Conservation (phyloP, 1,140 invertebrate genomes). For the Venustaconcha ellipsiformis region DNA sequence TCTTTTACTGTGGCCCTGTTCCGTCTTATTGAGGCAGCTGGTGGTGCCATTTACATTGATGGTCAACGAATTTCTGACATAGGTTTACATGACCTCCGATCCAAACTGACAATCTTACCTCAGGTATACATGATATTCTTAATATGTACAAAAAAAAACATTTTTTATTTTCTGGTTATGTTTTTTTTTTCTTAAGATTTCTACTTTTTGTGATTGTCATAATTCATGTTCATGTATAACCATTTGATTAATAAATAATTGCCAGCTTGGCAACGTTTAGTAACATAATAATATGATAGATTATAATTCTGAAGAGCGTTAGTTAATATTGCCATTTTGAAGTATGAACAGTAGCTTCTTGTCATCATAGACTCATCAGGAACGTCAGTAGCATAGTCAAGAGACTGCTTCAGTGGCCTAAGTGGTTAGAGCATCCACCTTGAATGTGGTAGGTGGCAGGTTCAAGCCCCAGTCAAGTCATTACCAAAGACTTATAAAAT, state of each 20-base stretch:
- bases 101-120: conserved; percentile 88
- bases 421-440: no score
- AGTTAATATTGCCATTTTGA: no score
- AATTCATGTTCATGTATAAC: not conserved
- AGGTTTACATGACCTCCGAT: conserved; percentile 88
- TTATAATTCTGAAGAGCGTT: no score
- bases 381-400: no score
- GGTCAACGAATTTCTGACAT: conserved; percentile 85
- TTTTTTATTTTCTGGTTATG: not conserved
- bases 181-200: no score
- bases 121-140: conserved; percentile 72
- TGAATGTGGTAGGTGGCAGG: no score
- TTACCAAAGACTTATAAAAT: no score
- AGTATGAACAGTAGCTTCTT: no score
- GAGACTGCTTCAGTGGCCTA: no score
- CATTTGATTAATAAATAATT: not conserved
- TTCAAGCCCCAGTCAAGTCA: no score
- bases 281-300: not conserved
- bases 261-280: not conserved
- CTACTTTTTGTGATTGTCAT: no score
- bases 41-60: conserved; percentile 90
- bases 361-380: no score
- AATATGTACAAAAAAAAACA: not conserved
- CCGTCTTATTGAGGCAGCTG: conserved; percentile 73
- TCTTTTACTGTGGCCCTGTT: conserved; percentile 72